These are phyloP conservation scores for Noturus placidus DNA, from an alignment of 2,113 vertebrate species.

Conservation along the genomic window DNA sequence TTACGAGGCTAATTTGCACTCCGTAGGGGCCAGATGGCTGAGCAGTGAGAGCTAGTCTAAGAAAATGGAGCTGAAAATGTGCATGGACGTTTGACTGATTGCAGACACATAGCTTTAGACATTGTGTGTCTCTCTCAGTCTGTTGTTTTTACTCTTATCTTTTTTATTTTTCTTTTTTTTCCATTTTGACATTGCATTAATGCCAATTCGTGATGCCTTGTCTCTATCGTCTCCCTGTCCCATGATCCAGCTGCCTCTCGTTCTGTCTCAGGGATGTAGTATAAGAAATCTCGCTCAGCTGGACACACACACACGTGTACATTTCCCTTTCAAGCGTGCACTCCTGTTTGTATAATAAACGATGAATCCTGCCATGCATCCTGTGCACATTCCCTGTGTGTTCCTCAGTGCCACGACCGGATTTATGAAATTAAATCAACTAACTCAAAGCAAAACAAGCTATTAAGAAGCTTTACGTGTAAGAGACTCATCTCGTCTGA, in stretches of 20 bases:
- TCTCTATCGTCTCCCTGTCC: not conserved
- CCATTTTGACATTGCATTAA: not conserved
- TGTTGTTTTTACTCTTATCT: not conserved
- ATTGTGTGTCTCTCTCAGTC: not conserved
- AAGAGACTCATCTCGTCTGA: constrained; percentile 65
- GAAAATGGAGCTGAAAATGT: constrained; percentile 42
- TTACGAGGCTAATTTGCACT: constrained; percentile 39
- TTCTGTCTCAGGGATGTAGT: not conserved
- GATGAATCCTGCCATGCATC: not conserved
- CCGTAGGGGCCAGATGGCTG: constrained; percentile 4
- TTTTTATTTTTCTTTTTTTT: not conserved
- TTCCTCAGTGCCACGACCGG: constrained; percentile 32
- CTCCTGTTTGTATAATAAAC: not conserved
- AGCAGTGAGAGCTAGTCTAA: constrained; percentile 22
- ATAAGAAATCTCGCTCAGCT: not conserved
- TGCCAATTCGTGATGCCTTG: not conserved
- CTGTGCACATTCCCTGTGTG: not conserved
- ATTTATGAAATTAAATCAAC: constrained; percentile 53
- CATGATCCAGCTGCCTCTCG: not conserved
- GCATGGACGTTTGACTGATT: constrained; percentile 34
- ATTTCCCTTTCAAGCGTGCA: not conserved
- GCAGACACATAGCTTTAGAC: constrained; percentile 13
- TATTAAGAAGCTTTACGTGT: constrained; percentile 70
- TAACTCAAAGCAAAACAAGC: constrained; percentile 52
- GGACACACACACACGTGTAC: not conserved